Evolutionary conservation across 2,113 vertebrate species (phyloP), one percentile per base, ranked within the genome.

Genomic region (Pteronura brasiliensis): DNA sequence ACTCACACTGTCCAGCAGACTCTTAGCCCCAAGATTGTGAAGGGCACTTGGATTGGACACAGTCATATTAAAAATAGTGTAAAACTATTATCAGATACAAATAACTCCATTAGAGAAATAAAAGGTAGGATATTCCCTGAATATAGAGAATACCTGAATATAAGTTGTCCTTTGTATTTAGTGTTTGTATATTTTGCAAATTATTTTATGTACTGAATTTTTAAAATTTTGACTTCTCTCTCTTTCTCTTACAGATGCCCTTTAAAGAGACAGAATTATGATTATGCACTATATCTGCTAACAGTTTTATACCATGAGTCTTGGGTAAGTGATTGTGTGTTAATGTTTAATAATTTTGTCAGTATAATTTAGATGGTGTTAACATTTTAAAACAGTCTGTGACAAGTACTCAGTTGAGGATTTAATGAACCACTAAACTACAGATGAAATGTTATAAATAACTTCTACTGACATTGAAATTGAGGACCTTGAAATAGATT

Each of bases 281-380:
- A 99, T 98, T 99, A 99, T 25, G 99, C 99, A 90, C 96, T 99
- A 96, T 99, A 99, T 97, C 99, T 99, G 63, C 99, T 99, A 23
- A 99, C 99, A 8, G 99, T 99, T 95, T 98, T 99, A 57, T 99
- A 99, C 98, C 99, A 99, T 10, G 99, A 99, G 95, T 99, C 99
- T 21, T 99, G 99, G 99, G 99, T 99, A 99, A 99, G 99, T 97
- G 63, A 0, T 71, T 95, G 67, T 91, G 29, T 49, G 1, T 93
- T 52, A 93, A 57, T 92, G 61, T 95, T 79, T 84, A 34, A 39
- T 86, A 47, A 81, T 90, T 93, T 95, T 47, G 65, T 88, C 9
- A 27, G 23, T 31, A 1, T 90, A 42, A 72, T 65, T 82, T 74
- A 52, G 18, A 76, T 89, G 18, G 74, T 92, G 42, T 71, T 65